phyloP scores from a whole-genome alignment of 2,888 invertebrate species.

The Diloba caeruleocephala region DNA sequence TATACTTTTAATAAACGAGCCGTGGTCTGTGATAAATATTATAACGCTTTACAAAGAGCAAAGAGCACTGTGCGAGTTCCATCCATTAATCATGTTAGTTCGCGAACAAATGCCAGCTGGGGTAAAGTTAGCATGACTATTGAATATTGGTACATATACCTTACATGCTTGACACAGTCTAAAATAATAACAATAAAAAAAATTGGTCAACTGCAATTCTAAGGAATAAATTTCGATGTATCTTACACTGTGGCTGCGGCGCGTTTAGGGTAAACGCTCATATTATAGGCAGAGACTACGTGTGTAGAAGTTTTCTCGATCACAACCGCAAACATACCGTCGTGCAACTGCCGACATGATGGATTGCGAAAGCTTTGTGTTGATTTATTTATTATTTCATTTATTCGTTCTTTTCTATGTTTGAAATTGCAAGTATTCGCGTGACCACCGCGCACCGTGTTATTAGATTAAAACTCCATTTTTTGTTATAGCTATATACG shows the following conservation, averaged over 20 bases:
- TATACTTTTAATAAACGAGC: conserved; percentile 57
- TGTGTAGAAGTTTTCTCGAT: conserved; percentile 59
- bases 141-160: conserved; percentile 63
- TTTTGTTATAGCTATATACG: neutral
- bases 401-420: conserved; percentile 36
- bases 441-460: conserved; percentile 28
- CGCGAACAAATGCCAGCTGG: conserved; percentile 72
- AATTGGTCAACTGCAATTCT: conserved; percentile 10
- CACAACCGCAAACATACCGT: conserved; percentile 56
- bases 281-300: conserved; percentile 28
- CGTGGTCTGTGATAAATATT: conserved; percentile 60
- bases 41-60: conserved; percentile 67
- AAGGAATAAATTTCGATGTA: neutral
- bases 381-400: conserved; percentile 62
- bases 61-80: conserved; percentile 70
- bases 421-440: conserved; percentile 30
- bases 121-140: conserved; percentile 65
- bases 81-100: conserved; percentile 79
- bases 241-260: conserved; percentile 28
- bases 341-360: conserved; percentile 59
- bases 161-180: conserved; percentile 48
- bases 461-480: conserved; percentile 34
- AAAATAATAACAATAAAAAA: conserved; percentile 18
- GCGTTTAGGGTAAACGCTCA: conserved; percentile 39
- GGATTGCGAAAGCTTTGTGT: conserved; percentile 62